Evolutionary conservation across 1,140 invertebrate species (phyloP), one percentile per base, ranked within the genome.

Genomic region (Leptopilina clavipes): DNA sequence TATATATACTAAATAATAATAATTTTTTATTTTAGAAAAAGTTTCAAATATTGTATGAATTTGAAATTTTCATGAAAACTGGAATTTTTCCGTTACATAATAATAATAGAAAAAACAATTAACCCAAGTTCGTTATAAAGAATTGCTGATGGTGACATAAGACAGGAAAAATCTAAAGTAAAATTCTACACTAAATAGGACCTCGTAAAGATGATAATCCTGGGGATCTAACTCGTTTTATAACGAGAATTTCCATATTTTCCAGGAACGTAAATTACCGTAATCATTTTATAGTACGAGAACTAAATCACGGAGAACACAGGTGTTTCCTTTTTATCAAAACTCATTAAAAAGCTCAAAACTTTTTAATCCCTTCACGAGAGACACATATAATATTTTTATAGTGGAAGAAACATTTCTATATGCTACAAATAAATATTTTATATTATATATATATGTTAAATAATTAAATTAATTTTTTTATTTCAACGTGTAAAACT

Each of bases 101-200:
- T n/a, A 52, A n/a, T 17, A 17, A n/a, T 3, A 17, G n/a, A 52
- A 17, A 17, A 17, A 12, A 52, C 5, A 17, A 17, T 52, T 8
- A 52, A 31, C 25, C 45, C 0, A 48, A 17, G 3, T 52, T 52
- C 17, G 6, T 52, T 52, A 65, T 31, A 65, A 65, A 31, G 25
- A 11, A 22, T 19, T 59, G 59, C 12, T 65, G 25, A 65, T 31
- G 59, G 25, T 8, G 59, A 65, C n/a, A 65, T 31, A 65, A n/a
- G 59, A 31, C 59, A 6, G 22, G 7, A 25, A 31, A 25, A 31
- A 8, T n/a, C 22, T 12, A 31, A 12, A 12, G n/a, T n/a, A 65
- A 65, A 65, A 65, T 65, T 65, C 11, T 65, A 22, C 22, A 65
- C 10, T 65, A 65, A 65, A 65, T n/a, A 65, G 22, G 12, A 65